Percentiles rank a stretch among this genome's conserved stretches.
These are phyloP conservation scores for Crenichthys baileyi DNA, from an alignment of 2,797 vertebrate genomes.

Conservation along the genomic window DNA sequence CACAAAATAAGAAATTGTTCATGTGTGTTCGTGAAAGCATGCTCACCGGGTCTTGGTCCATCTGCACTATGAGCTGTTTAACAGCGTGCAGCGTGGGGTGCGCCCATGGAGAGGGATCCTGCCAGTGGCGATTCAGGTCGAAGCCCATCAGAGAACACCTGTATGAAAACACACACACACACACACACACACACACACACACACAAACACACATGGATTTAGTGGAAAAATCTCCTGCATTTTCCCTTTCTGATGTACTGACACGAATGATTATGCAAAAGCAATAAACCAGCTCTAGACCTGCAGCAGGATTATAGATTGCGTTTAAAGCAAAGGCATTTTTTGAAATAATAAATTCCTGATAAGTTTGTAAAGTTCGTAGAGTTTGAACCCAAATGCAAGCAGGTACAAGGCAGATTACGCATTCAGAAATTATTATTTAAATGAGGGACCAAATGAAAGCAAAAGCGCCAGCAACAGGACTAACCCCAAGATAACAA, in stretches of 20 bases:
- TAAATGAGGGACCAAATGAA: not conserved
- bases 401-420: not conserved
- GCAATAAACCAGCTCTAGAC: not conserved
- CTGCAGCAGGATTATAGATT: not conserved
- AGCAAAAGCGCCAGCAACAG: not conserved
- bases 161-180: slow-evolving; percentile 37
- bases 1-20: slow-evolving; percentile 25
- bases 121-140: slow-evolving; percentile 97
- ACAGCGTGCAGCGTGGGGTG: slow-evolving; percentile 95
- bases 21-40: slow-evolving; percentile 8
- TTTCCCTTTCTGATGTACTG: not conserved
- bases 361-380: slow-evolving; percentile 1
- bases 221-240: not conserved
- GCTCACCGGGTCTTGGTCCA: slow-evolving; percentile 94
- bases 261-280: not conserved
- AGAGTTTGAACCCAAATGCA: not conserved
- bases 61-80: slow-evolving; percentile 94
- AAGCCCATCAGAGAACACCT: slow-evolving; percentile 98
- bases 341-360: slow-evolving; percentile 3
- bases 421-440: not conserved
- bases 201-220: not conserved
- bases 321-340: not conserved
- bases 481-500: not conserved
- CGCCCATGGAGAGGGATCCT: slow-evolving; percentile 95
- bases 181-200: slow-evolving; percentile 9